Conservation (phyloP, 1,140 invertebrate species). For the Orchesella cincta region DNA sequence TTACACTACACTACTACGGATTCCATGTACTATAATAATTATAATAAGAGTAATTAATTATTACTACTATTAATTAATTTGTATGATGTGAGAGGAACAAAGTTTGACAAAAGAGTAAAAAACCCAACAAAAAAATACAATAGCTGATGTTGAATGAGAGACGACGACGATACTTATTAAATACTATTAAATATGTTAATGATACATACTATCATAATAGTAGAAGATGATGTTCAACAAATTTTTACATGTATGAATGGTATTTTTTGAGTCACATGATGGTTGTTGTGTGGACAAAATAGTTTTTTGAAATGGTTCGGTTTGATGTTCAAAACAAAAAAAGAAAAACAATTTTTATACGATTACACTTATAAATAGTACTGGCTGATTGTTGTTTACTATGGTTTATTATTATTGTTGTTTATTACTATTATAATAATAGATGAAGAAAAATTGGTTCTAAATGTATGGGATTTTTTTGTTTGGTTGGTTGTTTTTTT, state of each 20-base stretch:
- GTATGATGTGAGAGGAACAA: constrained; percentile 1
- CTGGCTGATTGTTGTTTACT: constrained; percentile 17
- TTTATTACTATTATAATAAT: neutral
- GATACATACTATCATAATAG: neutral
- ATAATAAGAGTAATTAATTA: constrained; percentile 8
- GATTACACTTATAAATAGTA: constrained; percentile 22
- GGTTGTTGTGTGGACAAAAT: neutral
- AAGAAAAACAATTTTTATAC: constrained; percentile 15
- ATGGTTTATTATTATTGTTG: neutral
- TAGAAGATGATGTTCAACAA: constrained; percentile 3
- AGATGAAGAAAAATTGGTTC: constrained; percentile 2
- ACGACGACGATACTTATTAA: neutral
- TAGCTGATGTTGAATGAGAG: neutral
- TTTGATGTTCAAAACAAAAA: constrained; percentile 11
- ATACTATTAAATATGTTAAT: neutral
- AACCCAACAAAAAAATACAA: neutral
- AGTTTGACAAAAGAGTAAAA: neutral
- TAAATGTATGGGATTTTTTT: constrained; percentile 8
- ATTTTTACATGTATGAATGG: constrained; percentile 10
- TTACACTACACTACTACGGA: neutral
- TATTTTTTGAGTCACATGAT: constrained; percentile 17
- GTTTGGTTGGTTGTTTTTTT: neutral
- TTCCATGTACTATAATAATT: constrained; percentile 7
- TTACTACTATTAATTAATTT: constrained; percentile 7
- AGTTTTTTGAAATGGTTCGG: constrained; percentile 12